Conservation (phyloP, 2,888 invertebrate species). For the Gerosis bhagava region DNA sequence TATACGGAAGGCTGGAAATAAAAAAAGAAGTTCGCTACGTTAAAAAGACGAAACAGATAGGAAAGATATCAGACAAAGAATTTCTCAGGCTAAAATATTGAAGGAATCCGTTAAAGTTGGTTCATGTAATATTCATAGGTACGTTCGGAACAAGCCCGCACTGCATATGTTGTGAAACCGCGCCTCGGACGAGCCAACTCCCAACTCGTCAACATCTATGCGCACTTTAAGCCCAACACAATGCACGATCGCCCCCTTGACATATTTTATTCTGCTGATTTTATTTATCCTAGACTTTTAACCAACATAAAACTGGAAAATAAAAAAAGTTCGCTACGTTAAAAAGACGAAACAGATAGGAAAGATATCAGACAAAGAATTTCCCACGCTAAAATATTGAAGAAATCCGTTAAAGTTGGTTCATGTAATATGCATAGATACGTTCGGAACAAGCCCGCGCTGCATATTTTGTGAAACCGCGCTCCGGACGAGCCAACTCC, state of each 20-base stretch:
- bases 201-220: slow-evolving; percentile 43
- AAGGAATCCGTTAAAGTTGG: slow-evolving; percentile 70
- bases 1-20: too few relatives aligned
- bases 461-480: slow-evolving; percentile 62
- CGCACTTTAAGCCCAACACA: too few relatives aligned
- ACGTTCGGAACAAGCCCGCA: slow-evolving; percentile 47
- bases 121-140: slow-evolving; percentile 73
- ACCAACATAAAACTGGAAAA: too few relatives aligned
- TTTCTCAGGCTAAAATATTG: slow-evolving; percentile 64
- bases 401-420: slow-evolving; percentile 68
- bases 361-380: slow-evolving; percentile 39
- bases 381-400: slow-evolving; percentile 69
- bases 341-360: slow-evolving; percentile 3
- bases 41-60: slow-evolving; percentile 3
- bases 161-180: slow-evolving; percentile 63
- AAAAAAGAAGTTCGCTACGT: neutral
- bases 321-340: neutral
- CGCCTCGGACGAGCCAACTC: slow-evolving; percentile 52
- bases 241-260: too few relatives aligned
- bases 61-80: slow-evolving; percentile 36
- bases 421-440: slow-evolving; percentile 73
- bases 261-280: too few relatives aligned
- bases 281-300: too few relatives aligned
- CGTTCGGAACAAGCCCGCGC: slow-evolving; percentile 48
- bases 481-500: slow-evolving; percentile 52